Percentiles rank a stretch among this genome's conserved stretches.
phyloP scores from a whole-genome alignment of 35 echinoderm and acorn worm species.

The Eucidaris tribuloides region DNA sequence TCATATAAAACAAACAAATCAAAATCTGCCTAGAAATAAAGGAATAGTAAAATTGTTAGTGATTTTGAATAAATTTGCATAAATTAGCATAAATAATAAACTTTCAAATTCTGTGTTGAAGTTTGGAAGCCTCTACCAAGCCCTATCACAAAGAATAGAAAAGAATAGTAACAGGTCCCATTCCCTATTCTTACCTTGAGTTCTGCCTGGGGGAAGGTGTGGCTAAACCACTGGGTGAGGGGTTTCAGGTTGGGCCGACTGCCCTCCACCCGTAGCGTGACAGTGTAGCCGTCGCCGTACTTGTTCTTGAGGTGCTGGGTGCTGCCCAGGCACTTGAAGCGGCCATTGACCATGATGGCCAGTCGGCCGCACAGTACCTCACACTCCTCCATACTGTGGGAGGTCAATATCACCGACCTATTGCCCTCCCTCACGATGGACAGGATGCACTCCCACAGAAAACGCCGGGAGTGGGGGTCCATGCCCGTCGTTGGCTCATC shows the following conservation, averaged over 20 bases:
- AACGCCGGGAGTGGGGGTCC: constrained; percentile 95
- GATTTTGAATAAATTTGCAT: no score
- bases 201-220: constrained; percentile 72
- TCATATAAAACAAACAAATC: no score
- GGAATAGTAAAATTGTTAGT: no score
- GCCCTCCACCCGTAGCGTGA: constrained; percentile 79
- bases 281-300: constrained; percentile 93
- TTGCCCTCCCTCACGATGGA: constrained; percentile 74
- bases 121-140: no score
- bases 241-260: constrained; percentile 44
- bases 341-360: constrained; percentile 93
- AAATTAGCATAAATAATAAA: no score
- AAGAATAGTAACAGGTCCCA: no score
- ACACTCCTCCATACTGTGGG: constrained; percentile 99
- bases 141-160: no score
- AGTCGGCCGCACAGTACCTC: constrained; percentile 88
- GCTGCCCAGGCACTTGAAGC: constrained; percentile 86
- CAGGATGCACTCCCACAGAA: constrained; percentile 92
- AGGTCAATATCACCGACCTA: constrained; percentile 92
- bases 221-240: constrained; percentile 60
- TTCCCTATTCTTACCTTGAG: constrained; percentile 91
- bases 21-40: no score
- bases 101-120: no score
- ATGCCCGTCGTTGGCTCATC: constrained; percentile 99
- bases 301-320: constrained; percentile 90